Percentiles rank a stretch among this genome's conserved stretches.
These are phyloP conservation scores for Ornithoptera alexandrae DNA, from an alignment of 2,888 invertebrate genomes.

Conservation along the genomic window DNA sequence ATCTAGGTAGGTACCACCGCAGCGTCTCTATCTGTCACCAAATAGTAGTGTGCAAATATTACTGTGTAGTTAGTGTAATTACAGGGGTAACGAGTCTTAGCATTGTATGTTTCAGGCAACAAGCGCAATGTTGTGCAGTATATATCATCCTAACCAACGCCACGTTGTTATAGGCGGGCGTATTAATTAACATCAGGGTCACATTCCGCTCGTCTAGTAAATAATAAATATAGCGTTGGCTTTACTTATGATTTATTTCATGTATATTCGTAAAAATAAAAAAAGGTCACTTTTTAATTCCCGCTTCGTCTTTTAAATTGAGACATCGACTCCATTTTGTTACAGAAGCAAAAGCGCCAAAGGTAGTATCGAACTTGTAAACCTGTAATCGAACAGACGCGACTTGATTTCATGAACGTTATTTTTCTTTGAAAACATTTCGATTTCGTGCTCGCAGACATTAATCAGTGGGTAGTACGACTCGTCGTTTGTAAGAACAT, in stretches of 20 bases:
- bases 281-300: background rate
- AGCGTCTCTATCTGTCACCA: no score
- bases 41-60: no score
- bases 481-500: slow-evolving; percentile 19
- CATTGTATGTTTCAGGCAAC: no score
- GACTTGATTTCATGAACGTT: slow-evolving; percentile 47
- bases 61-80: no score
- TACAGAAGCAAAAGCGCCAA: slow-evolving; percentile 34
- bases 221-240: no score
- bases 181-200: no score
- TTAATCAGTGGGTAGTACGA: slow-evolving; percentile 37
- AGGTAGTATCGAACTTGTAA: slow-evolving; percentile 38
- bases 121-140: no score
- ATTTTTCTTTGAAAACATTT: slow-evolving; percentile 36
- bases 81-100: no score
- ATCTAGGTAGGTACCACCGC: no score
- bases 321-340: slow-evolving; percentile 6
- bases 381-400: slow-evolving; percentile 58
- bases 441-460: slow-evolving; percentile 39
- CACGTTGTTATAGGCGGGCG: no score
- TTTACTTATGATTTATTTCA: background rate
- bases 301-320: slow-evolving; percentile 34
- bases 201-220: no score
- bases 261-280: background rate
- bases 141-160: no score